phyloP scores from a whole-genome alignment of 2,888 invertebrate genomes.

The Ochlodes sylvanus region DNA sequence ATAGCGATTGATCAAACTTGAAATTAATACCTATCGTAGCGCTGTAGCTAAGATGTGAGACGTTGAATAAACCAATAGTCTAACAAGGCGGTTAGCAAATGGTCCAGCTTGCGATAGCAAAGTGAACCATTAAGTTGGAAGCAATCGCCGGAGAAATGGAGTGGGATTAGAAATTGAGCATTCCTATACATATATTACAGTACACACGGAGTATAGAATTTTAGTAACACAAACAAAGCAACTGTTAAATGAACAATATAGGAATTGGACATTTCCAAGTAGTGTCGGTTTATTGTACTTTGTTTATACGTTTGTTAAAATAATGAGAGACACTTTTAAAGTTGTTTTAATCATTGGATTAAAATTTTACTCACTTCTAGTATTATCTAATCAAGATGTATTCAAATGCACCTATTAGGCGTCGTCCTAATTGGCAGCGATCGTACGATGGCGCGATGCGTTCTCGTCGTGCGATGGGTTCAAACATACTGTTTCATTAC shows the following conservation, averaged over 20 bases:
- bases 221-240: slow-evolving; percentile 20
- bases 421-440: too few species aligned
- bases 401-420: too few species aligned
- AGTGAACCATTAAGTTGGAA: slow-evolving; percentile 34
- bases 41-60: slow-evolving; percentile 10
- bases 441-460: too few species aligned
- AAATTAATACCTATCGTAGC: slow-evolving; percentile 1
- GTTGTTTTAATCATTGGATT: neutral
- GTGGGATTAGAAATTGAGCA: slow-evolving; percentile 31
- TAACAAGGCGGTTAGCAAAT: slow-evolving; percentile 37
- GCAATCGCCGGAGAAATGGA: slow-evolving; percentile 33
- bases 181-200: slow-evolving; percentile 21
- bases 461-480: too few species aligned
- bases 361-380: too few species aligned
- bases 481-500: too few species aligned
- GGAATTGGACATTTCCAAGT: neutral
- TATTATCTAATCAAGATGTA: too few species aligned
- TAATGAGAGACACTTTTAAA: neutral
- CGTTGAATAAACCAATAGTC: slow-evolving; percentile 34
- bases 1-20: slow-evolving; percentile 7
- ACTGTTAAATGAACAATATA: slow-evolving; percentile 4
- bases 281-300: neutral
- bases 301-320: neutral
- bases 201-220: slow-evolving; percentile 10
- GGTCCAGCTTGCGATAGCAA: slow-evolving; percentile 33